Base-by-base conservation (phyloP, 2,888 invertebrate genomes). In the Mystacides longicornis region DNA sequence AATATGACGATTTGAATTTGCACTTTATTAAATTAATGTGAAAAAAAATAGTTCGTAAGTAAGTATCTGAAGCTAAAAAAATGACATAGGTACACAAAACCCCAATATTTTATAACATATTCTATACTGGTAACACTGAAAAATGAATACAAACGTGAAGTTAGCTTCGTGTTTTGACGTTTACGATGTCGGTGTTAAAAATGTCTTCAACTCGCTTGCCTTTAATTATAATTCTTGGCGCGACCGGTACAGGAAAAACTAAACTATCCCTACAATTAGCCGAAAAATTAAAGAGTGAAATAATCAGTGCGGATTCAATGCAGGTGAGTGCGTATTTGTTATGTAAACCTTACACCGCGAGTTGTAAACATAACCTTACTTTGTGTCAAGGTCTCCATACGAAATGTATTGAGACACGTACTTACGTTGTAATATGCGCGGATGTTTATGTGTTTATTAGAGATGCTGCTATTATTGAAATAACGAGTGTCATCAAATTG, bases 261-360 rank as follows among this genome's bases (percentile, higher is more conserved):
- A 96, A 96, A 73, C 76, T 99, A 63, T 90, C 93, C 55, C 79
- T 99, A 56, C 91, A 96, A 77, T 75, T 99, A 62, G 96, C 95
- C 0, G 81, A 84, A 65, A 84, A 80, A 67, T 93, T 89, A 71
- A 80, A 80, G 62, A 90, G 93, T 22, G 97, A 98, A 80, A 87
- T 99, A 56, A 89, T 99, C 58, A 96, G 95, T 67, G 96, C 97
- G 0, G 99, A 99, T 82, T 96, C 98, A 19, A 98, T 99, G 96
- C 99, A 99, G 86, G 94, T 93, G 66, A 64, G 67, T 63, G 22
- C 7, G 22, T 19, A 18, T 48, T 43, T 9, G 7, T 37, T 37
- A 14, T 37, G 14, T n/a, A 37, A 37, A 37, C 16, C n/a, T 37
- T 37, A 3, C 7, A 16, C 37, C 14, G 14, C n/a, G 5, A 5